Conservation (phyloP, 2,113 vertebrate genomes). For the Carollia perspicillata region DNA sequence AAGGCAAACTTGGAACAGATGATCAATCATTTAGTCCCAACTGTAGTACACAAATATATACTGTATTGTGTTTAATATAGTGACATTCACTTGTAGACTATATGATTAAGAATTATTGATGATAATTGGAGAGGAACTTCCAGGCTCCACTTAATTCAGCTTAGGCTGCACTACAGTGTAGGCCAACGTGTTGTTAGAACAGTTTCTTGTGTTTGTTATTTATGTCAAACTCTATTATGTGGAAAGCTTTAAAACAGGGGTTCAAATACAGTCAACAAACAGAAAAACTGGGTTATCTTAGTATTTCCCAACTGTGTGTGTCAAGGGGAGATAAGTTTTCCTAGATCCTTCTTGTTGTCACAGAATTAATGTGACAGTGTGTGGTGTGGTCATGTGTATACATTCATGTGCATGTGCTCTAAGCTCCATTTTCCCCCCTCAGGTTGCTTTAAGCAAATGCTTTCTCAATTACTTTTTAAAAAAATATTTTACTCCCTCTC, state of each 20-base stretch:
- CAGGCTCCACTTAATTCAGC: not conserved
- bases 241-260: conserved; percentile 2
- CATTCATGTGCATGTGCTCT: not conserved
- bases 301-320: not conserved
- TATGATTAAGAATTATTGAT: not conserved
- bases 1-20: not conserved
- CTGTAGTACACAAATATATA: not conserved
- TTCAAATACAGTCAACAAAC: not conserved
- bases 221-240: not conserved
- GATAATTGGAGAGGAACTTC: not conserved
- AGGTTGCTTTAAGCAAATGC: not conserved
- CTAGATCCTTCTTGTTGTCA: not conserved
- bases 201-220: not conserved
- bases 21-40: not conserved
- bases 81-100: not conserved
- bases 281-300: not conserved
- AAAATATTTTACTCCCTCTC: not conserved
- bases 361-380: not conserved
- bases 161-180: not conserved
- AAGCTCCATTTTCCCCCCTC: not conserved
- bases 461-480: not conserved
- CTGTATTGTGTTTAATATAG: not conserved
- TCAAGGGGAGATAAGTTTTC: not conserved
- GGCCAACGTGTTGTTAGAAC: not conserved
- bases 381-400: not conserved